Conservation (phyloP, 2,888 invertebrate species). For the Heliconius erato region DNA sequence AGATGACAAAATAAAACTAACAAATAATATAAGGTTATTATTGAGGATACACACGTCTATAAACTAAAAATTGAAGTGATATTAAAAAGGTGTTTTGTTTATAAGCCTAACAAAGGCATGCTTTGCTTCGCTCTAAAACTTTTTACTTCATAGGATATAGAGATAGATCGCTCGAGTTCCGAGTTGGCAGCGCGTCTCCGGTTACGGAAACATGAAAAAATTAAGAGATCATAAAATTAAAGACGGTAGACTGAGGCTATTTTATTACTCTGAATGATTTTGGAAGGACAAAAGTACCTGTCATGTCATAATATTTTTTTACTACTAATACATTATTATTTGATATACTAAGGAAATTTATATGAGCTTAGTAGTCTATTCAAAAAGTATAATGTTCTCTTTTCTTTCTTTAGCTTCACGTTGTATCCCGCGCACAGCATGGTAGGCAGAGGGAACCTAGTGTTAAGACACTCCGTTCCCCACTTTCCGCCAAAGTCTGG, state of each 20-base stretch:
- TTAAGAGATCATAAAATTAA: slow-evolving; percentile 43
- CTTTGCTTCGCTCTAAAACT: not conserved
- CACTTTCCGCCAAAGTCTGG: no score
- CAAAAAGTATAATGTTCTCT: no score
- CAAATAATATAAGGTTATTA: no score
- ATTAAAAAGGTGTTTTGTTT: not conserved
- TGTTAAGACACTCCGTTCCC: no score
- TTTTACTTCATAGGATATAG: not conserved
- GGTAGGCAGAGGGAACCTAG: no score
- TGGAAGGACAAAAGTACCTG: not conserved
- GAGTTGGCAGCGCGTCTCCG: slow-evolving; percentile 30
- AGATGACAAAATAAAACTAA: no score
- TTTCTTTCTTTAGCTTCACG: no score
- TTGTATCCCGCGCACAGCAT: no score
- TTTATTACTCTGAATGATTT: slow-evolving; percentile 27
- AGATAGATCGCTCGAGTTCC: slow-evolving; percentile 1
- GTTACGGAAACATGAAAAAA: slow-evolving; percentile 46
- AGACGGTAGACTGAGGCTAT: slow-evolving; percentile 17
- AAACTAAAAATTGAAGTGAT: no score
- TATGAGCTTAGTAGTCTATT: no score
- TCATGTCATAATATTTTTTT: not conserved
- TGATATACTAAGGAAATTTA: no score
- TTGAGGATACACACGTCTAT: no score
- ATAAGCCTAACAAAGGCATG: not conserved
- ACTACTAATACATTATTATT: not conserved